Conservation (phyloP, 2,888 invertebrate species). For the Cylloceria caligata region DNA sequence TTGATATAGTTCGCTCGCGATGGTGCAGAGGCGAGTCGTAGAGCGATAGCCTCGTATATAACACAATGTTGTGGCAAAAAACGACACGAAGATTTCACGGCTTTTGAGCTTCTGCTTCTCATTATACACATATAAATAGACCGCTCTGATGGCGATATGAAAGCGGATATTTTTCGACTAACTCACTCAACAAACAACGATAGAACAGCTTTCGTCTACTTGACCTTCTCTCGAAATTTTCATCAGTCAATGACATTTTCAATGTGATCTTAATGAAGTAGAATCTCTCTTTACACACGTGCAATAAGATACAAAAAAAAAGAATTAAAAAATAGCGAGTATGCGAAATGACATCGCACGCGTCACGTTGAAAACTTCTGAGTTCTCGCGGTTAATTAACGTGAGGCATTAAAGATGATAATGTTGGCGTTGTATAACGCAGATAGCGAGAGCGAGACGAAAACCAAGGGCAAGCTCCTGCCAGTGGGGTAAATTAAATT, state of each 20-base stretch:
- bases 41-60: background rate
- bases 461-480: slow-evolving; percentile 19
- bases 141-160: slow-evolving; percentile 41
- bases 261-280: slow-evolving; percentile 1
- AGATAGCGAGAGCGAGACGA: slow-evolving; percentile 10
- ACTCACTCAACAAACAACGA: slow-evolving; percentile 16
- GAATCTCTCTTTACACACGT: background rate
- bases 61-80: background rate
- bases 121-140: slow-evolving; percentile 15
- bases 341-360: slow-evolving; percentile 2
- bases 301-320: background rate
- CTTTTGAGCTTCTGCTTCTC: slow-evolving; percentile 32
- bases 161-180: slow-evolving; percentile 39
- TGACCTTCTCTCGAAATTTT: background rate
- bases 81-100: slow-evolving; percentile 18
- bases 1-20: slow-evolving; percentile 31
- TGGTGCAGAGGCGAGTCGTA: slow-evolving; percentile 35
- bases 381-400: slow-evolving; percentile 72
- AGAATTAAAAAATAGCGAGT: slow-evolving; percentile 5
- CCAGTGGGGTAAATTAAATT: slow-evolving; percentile 71
- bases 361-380: slow-evolving; percentile 56
- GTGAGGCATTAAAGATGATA: slow-evolving; percentile 74
- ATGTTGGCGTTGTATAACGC: slow-evolving; percentile 41
- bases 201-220: slow-evolving; percentile 18
- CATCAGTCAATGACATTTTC: background rate